A percentile compares a stretch with the other conserved stretches of the same genome.
Conservation (phyloP, 2,113 vertebrate genomes). For the Gallinago media region DNA sequence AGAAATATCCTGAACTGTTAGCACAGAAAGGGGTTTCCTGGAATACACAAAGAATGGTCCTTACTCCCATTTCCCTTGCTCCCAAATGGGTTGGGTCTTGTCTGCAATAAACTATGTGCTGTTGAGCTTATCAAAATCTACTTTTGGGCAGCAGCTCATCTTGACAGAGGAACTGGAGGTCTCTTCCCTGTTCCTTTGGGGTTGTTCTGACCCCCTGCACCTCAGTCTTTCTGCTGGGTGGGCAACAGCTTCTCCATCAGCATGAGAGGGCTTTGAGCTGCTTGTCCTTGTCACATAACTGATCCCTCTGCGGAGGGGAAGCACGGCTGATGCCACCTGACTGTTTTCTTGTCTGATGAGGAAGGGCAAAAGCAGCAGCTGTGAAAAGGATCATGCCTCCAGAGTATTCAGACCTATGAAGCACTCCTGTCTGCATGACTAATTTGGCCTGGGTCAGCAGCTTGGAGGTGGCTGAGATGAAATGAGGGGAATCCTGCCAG, state of each 20-base stretch:
- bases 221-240: neutral
- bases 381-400: neutral
- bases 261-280: neutral
- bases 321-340: neutral
- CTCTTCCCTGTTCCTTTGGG: fast-evolving
- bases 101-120: neutral
- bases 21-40: neutral
- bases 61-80: no score
- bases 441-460: neutral
- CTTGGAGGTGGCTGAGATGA: neutral
- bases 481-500: neutral
- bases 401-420: neutral
- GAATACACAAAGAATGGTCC: neutral
- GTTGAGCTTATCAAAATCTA: neutral
- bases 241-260: neutral
- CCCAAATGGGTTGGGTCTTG: no score
- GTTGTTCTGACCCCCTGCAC: neutral
- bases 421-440: neutral
- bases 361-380: neutral
- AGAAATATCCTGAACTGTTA: neutral
- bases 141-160: neutral
- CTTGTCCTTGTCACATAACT: neutral
- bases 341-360: neutral
- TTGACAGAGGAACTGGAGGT: fast-evolving
- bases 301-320: neutral